Base-by-base conservation (phyloP, 2,113 vertebrate species). In the Phaethon lepturus region DNA sequence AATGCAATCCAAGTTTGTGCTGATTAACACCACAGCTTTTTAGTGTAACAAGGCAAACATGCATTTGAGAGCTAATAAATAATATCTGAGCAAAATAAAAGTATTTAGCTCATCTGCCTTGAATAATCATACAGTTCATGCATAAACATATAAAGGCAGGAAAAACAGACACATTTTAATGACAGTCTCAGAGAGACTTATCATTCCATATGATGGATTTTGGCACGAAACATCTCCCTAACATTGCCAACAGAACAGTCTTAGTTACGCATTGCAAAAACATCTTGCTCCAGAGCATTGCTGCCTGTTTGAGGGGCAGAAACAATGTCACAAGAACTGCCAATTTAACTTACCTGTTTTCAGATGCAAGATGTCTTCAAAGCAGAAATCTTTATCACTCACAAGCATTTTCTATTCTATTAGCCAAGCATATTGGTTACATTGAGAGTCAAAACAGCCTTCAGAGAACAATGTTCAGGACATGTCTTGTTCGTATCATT, bases 1-100 rank as follows among this genome's bases (percentile, higher is more conserved):
- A n/a, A 50, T 63, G 60, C 49, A 93, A 78, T 73, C 60, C 69
- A 84, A 82, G 53, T 76, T 72, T 74, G n/a, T 40, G 56, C 59
- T 86, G 73, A 93, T 75, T 66, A 90, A 86, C 25, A 53, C 28
- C 40, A 59, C 31, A 62, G 59, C 78, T 72, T 88, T 90, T 89
- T 62, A 79, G 67, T 81, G 79, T 68, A 49, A 90, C 53, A 90
- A 92, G 80, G 67, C 67, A 88, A 96, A 80, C 67, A 73, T 16
- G 35, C 40, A 67, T 91, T 67, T 89, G 82, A 95, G 86, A 81
- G 64, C 53, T 87, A 95, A 95, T 93, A 92, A 95, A 95, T 95
- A 91, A 86, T 73, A 96, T 79, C 92, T 90, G 62, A 91, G 71
- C 78, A 93, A 97, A 96, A 93, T 24, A 86, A 59, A 93, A 92